Evolutionary conservation across 92 coral and sea anemone species (phyloP).

Genomic region (Meandrina meandrites): DNA sequence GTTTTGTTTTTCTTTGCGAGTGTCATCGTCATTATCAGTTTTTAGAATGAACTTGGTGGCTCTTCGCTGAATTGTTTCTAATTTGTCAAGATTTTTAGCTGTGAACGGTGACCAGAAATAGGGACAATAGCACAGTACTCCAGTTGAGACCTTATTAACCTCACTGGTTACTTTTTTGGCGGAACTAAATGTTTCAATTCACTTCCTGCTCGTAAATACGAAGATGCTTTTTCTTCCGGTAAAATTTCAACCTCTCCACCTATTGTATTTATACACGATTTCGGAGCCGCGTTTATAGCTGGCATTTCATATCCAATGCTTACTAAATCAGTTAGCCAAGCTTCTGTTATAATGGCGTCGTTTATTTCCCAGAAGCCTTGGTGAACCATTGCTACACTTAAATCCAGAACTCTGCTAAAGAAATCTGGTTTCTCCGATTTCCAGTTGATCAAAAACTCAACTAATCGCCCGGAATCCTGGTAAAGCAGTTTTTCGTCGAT

Average conservation of each 20-base stretch:
- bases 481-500: slow-evolving; percentile 85
- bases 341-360: slow-evolving; percentile 85
- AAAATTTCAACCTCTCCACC: slow-evolving; percentile 34
- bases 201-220: slow-evolving; percentile 71
- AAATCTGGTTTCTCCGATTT: slow-evolving; percentile 71
- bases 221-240: slow-evolving; percentile 77
- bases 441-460: slow-evolving; percentile 79
- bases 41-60: too few species aligned
- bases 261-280: slow-evolving; percentile 55
- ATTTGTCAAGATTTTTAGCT: too few species aligned
- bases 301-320: slow-evolving; percentile 90
- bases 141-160: too few species aligned
- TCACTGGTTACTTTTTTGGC: background rate
- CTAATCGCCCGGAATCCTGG: slow-evolving; percentile 82
- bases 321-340: slow-evolving; percentile 85
- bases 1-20: too few species aligned
- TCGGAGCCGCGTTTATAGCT: slow-evolving; percentile 32
- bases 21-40: too few species aligned
- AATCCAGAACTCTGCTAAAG: slow-evolving; percentile 75
- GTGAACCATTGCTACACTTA: slow-evolving; percentile 76
- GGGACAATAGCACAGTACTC: too few species aligned
- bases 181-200: slow-evolving; percentile 11
- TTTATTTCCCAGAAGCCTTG: slow-evolving; percentile 71
- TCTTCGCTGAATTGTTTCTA: too few species aligned
- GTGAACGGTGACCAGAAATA: too few species aligned